Evolutionary conservation across 2,113 vertebrate species (phyloP), one percentile per base, ranked within the genome.

Genomic region (Pristiophorus japonicus): DNA sequence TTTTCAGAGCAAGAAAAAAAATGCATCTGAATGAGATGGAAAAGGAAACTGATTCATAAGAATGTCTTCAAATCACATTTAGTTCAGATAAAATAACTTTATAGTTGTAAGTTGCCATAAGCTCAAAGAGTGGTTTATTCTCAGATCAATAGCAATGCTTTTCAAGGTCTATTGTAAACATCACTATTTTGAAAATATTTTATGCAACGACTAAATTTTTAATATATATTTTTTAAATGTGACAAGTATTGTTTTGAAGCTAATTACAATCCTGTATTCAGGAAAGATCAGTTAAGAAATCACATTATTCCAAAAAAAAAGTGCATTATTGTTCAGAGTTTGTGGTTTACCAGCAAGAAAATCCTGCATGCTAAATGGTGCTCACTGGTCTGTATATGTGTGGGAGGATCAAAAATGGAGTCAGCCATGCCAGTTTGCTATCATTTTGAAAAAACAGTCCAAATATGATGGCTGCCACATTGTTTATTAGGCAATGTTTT

Each of bases 1-100:
- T 94, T 42, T 94, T 94, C 92, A 94, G 42, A 94, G 92, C 42
- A 94, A 45, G 22, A 94, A 67, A 66, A 67, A 94, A 38, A 66
- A 24, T 87, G 45, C 45, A 87, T 87, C 24, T 24, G 84, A 87
- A 70, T 67, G 92, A 67, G 92, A 66, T 24, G 63, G 91, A 67
- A 67, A 94, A 66, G 62, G 38, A 27, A 94, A 47, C n/a, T 92
- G 65, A 94, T 94, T 70, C 92, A 67, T 67, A 47, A 94, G n/a
- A 47, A 94, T 47, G n/a, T 42, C 22, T 94, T 94, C n/a, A 67
- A 67, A 67, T 94, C 45, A 67, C 10, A 30, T 27, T 94, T 63
- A 67, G 38, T 94, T 94, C 6, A 0, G 92, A 94, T 67, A 94
- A 94, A 94, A 70, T 67, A 94, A 94, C 91, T 66, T 92, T 38